Evolutionary conservation across 2,797 vertebrate genomes (phyloP).

Genomic region (Acipenser oxyrinchus): DNA sequence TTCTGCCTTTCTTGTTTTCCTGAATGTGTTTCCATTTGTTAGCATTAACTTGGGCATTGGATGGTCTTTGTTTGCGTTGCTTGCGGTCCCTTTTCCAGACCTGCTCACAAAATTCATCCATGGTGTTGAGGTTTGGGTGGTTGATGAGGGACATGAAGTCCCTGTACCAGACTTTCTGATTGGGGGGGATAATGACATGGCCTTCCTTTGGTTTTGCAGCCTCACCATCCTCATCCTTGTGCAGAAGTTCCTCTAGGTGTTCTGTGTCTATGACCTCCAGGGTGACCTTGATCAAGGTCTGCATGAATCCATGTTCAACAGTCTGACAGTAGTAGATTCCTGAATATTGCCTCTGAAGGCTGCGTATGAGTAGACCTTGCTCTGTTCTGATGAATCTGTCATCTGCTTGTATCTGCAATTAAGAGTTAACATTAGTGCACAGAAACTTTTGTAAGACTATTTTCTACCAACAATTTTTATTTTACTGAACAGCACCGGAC

Average conservation of each 20-base stretch:
- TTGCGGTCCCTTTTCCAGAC: conserved; percentile 96
- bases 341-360: conserved; percentile 73
- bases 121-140: conserved; percentile 88
- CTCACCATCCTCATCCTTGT: conserved; percentile 66
- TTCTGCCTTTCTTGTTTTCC: conserved; percentile 94
- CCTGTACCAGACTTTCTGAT: conserved; percentile 91
- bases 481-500: too few species aligned
- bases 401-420: conserved; percentile 69
- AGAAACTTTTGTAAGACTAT: background rate
- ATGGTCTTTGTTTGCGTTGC: conserved; percentile 78
- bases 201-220: conserved; percentile 55
- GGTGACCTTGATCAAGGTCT: conserved; percentile 83
- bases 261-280: conserved; percentile 87
- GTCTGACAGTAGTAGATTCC: conserved; percentile 88
- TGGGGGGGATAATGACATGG: conserved; percentile 64
- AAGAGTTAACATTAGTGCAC: background rate
- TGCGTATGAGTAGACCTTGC: conserved; percentile 85
- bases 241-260: conserved; percentile 81
- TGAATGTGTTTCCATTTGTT: conserved; percentile 97
- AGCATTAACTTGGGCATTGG: conserved; percentile 59
- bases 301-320: conserved; percentile 94
- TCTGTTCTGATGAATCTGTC: conserved; percentile 81
- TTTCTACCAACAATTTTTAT: too few species aligned
- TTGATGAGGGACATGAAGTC: conserved; percentile 96
- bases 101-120: conserved; percentile 97